Evolutionary conservation across 1,140 invertebrate species (phyloP), one percentile per base, ranked within the genome.

Genomic region (Stegodyphus dumicola): DNA sequence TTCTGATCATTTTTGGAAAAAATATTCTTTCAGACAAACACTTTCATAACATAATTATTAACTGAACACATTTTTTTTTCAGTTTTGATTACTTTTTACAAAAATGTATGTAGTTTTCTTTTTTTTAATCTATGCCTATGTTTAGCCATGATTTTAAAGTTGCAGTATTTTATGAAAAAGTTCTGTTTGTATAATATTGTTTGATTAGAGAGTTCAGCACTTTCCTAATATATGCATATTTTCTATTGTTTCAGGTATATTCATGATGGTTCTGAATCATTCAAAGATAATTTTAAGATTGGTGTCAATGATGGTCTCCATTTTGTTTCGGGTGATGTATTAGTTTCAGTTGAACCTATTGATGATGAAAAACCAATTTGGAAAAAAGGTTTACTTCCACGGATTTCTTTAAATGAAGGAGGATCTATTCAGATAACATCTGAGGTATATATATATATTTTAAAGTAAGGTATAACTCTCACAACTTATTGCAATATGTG

Each of bases 231-330:
- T 6, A 3, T 9, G 18, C 18, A 10, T 69, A 5, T 18, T 17
- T 69, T 13, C 7, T 69, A 17, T 67, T 18, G 10, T 71, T 48
- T 9, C 10, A 87, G 86, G 17, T 87, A 87, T 73, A 54, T 69
- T 77, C 86, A 87, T 83, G 86, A 87, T 83, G 75, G 75, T 9
- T 83, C 86, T 66, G 86, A 87, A 73, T 77, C 75, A 49, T 77
- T 83, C 49, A 74, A 81, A 18, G 86, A 87, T 53, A 74, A 70
- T 56, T 87, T 87, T 56, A 87, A 81, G 51, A 67, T 87, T 64
- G 86, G 86, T 66, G 86, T 87, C 6, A 87, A 83, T 77, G 86
- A 87, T 71, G 78, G 86, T 17, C 33, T 83, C 33, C 86, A 87
- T 64, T 87, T 87, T 77, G 79, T 87, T 48, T 81, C 86, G 71